phyloP scores from a whole-genome alignment of 2,113 vertebrate genomes.

The Promerops cafer region DNA sequence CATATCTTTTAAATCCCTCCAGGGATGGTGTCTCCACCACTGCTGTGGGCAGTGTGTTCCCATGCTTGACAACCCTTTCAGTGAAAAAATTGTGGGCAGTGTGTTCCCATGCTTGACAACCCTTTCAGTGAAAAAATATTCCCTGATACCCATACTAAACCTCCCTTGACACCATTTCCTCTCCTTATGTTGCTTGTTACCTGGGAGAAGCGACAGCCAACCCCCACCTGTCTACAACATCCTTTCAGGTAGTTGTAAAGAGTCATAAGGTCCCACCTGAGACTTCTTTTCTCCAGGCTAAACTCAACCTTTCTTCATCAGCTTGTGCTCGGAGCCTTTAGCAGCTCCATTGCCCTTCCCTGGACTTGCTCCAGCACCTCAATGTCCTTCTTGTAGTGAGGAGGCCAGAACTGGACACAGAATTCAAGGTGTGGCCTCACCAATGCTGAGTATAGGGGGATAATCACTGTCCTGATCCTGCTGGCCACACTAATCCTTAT shows the following conservation, averaged over 20 bases:
- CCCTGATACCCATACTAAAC: background rate
- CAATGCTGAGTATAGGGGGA: background rate
- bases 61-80: background rate
- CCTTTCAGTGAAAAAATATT: background rate
- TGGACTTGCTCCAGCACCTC: background rate
- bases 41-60: background rate
- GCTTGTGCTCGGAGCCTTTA: background rate
- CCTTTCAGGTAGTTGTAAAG: background rate
- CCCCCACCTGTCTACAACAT: fast-evolving
- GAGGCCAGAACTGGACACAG: too few relatives aligned
- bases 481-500: background rate
- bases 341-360: background rate
- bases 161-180: background rate
- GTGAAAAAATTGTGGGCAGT: background rate
- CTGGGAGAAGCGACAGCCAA: background rate
- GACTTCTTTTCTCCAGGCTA: background rate
- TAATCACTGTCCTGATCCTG: background rate
- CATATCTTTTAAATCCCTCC: background rate
- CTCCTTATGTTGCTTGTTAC: background rate
- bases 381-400: background rate
- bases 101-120: background rate
- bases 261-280: background rate
- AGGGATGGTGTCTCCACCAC: background rate
- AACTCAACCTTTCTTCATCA: background rate
- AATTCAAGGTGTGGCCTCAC: background rate